These are phyloP conservation scores for Torymus tubicola DNA, from an alignment of 2,888 invertebrate genomes.

Conservation along the genomic window DNA sequence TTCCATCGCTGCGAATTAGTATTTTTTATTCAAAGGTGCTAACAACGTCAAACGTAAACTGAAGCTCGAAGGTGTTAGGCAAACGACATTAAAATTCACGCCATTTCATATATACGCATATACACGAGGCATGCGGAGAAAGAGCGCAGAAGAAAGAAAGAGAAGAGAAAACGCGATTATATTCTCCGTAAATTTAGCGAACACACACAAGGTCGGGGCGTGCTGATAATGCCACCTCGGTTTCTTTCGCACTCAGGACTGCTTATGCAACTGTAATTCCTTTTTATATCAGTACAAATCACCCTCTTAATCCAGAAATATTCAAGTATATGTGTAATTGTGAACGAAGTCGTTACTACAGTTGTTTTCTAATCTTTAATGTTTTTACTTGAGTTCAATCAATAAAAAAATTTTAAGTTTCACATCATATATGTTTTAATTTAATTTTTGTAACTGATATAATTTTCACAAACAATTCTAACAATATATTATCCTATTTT, in stretches of 20 bases:
- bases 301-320: slow-evolving; percentile 42
- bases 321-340: neutral
- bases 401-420: neutral
- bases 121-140: neutral
- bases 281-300: slow-evolving; percentile 48
- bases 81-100: slow-evolving; percentile 68
- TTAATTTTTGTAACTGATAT: too few species aligned
- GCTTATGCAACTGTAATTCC: slow-evolving; percentile 47
- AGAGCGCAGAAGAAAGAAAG: slow-evolving; percentile 5
- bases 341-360: neutral
- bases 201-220: slow-evolving; percentile 73
- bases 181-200: slow-evolving; percentile 73
- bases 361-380: too few species aligned
- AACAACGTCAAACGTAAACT: slow-evolving; percentile 29
- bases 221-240: slow-evolving; percentile 73
- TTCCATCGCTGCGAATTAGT: too few species aligned
- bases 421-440: too few species aligned
- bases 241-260: slow-evolving; percentile 23
- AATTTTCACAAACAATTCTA: too few species aligned
- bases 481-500: too few species aligned
- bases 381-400: neutral
- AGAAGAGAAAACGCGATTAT: slow-evolving; percentile 64
- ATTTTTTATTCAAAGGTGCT: slow-evolving; percentile 40
- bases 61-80: slow-evolving; percentile 59
- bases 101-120: slow-evolving; percentile 42